These are phyloP conservation scores for Epinotia ramella DNA, from an alignment of 2,888 invertebrate genomes.

Conservation along the genomic window DNA sequence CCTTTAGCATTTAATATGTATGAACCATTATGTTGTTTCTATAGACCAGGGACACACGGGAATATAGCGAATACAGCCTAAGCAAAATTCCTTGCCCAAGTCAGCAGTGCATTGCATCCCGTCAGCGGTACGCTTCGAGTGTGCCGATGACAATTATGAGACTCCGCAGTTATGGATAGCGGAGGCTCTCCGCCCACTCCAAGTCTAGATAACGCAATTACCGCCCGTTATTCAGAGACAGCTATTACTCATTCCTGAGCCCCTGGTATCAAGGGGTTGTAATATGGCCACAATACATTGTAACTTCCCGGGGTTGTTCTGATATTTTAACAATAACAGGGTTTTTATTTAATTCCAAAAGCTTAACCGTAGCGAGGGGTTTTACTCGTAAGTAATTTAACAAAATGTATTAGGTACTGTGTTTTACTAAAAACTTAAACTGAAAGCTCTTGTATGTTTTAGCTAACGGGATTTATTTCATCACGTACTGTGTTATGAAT, in stretches of 20 bases:
- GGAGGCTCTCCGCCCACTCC: constrained; percentile 65
- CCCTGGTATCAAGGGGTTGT: constrained; percentile 61
- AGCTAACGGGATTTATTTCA: too few relatives aligned
- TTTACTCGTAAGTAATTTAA: not conserved
- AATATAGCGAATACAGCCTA: not conserved
- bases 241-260: constrained; percentile 77
- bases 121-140: constrained; percentile 37
- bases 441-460: too few relatives aligned
- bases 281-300: constrained; percentile 31
- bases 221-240: constrained; percentile 76
- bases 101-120: constrained; percentile 25
- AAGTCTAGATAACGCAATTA: constrained; percentile 81
- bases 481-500: too few relatives aligned
- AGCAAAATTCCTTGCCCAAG: constrained; percentile 8
- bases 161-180: constrained; percentile 74
- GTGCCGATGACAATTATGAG: constrained; percentile 80
- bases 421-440: too few relatives aligned
- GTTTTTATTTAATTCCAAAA: constrained; percentile 16
- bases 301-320: constrained; percentile 7
- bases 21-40: too few relatives aligned
- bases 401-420: too few relatives aligned
- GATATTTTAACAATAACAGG: constrained; percentile 9
- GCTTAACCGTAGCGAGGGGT: not conserved
- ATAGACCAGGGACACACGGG: too few relatives aligned
- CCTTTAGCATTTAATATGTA: too few relatives aligned